A percentile compares a stretch with the other conserved stretches of the same genome.
phyloP scores from a whole-genome alignment of 2,888 invertebrate genomes.

The Caenorhabditis drosophilae region DNA sequence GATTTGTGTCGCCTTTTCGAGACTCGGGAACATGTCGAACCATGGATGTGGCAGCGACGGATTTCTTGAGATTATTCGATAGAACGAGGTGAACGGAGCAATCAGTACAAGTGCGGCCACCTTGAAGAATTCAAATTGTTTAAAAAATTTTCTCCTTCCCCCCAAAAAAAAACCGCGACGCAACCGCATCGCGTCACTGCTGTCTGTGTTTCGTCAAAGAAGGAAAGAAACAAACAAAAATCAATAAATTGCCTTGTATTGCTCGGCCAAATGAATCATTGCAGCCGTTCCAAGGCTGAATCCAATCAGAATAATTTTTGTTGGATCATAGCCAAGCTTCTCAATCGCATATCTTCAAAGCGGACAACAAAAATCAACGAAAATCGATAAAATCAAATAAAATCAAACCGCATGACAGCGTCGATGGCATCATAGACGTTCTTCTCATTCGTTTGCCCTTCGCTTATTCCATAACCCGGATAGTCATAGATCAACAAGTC shows the following conservation, averaged over 20 bases:
- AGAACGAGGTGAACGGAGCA: slow-evolving; percentile 54
- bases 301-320: slow-evolving; percentile 48
- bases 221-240: no score
- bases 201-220: no score
- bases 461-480: slow-evolving; percentile 50
- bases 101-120: slow-evolving; percentile 46
- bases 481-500: slow-evolving; percentile 53
- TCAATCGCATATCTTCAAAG: slow-evolving; percentile 37
- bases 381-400: not conserved
- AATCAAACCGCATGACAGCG: slow-evolving; percentile 25
- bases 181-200: slow-evolving; percentile 2
- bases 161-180: not conserved
- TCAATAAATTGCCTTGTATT: no score
- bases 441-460: slow-evolving; percentile 39
- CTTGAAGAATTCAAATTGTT: no score
- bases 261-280: slow-evolving; percentile 29
- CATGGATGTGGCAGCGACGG: slow-evolving; percentile 14
- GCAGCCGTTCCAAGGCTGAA: slow-evolving; percentile 46
- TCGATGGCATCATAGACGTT: slow-evolving; percentile 44
- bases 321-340: slow-evolving; percentile 30
- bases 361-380: no score
- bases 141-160: not conserved
- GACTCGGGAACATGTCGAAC: slow-evolving; percentile 46
- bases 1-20: slow-evolving; percentile 40
- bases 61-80: slow-evolving; percentile 32